Conservation (phyloP, 2,888 invertebrate species). For the Amblyteles armatorius region DNA sequence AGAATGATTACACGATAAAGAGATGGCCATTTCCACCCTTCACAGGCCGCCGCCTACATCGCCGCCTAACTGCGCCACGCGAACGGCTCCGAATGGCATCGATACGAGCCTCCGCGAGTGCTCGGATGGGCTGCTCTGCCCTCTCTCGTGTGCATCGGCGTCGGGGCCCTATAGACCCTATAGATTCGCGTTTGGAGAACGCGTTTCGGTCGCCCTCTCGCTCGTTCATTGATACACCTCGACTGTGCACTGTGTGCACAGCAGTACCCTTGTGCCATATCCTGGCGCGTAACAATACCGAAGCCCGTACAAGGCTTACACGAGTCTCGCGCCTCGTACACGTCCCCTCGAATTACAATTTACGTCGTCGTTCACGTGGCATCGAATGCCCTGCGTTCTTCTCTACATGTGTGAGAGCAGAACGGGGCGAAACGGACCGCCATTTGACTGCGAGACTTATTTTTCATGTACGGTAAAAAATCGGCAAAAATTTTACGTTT, state of each 20-base stretch:
- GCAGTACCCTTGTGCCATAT: slow-evolving; percentile 44
- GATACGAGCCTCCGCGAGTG: slow-evolving; percentile 26
- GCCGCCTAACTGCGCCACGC: slow-evolving; percentile 29
- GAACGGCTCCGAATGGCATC: slow-evolving; percentile 49
- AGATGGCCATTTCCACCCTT: slow-evolving; percentile 47
- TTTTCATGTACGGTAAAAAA: too few relatives aligned
- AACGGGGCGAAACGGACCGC: too few relatives aligned
- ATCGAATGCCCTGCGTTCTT: slow-evolving; percentile 30
- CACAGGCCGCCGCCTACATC: background rate
- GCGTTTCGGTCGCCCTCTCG: slow-evolving; percentile 27
- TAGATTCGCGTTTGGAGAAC: slow-evolving; percentile 47
- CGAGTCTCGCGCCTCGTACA: slow-evolving; percentile 61
- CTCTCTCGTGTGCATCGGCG: background rate
- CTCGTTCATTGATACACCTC: slow-evolving; percentile 58
- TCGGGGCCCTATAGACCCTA: background rate
- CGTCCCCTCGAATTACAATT: slow-evolving; percentile 71
- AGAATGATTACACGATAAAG: slow-evolving; percentile 64
- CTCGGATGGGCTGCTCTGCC: background rate
- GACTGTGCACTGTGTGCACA: slow-evolving; percentile 28
- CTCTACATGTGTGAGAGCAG: background rate
- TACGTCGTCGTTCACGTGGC: slow-evolving; percentile 64
- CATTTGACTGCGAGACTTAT: too few relatives aligned
- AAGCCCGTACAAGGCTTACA: slow-evolving; percentile 73
- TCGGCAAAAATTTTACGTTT: too few relatives aligned
- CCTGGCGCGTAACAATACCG: slow-evolving; percentile 48